Conservation (phyloP, 2,797 vertebrate species). For the Lates japonicus region DNA sequence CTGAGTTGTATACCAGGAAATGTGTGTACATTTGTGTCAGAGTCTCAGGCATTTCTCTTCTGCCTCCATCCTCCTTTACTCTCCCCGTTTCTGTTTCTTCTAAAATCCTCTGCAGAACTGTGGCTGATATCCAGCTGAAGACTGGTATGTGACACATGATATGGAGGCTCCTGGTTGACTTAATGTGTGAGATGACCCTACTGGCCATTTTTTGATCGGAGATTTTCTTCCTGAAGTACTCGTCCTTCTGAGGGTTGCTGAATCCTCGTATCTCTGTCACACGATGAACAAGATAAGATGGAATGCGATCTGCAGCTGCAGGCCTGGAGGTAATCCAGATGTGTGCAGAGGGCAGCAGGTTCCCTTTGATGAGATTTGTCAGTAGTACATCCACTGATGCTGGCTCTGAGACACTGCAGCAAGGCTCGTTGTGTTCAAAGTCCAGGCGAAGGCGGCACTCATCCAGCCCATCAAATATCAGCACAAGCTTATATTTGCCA, state of each 20-base stretch:
- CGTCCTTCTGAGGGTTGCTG: conserved; percentile 48
- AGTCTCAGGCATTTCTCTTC: conserved; percentile 43
- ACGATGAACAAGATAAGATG: conserved; percentile 5
- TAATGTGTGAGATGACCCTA: conserved; percentile 30
- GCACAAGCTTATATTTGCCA: conserved; percentile 33
- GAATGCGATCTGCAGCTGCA: conserved; percentile 43
- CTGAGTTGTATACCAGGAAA: conserved; percentile 37
- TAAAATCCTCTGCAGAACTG: conserved; percentile 44
- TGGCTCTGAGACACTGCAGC: neutral
- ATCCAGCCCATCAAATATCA: conserved; percentile 56
- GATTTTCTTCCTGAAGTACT: conserved; percentile 50
- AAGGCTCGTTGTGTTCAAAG: conserved; percentile 17
- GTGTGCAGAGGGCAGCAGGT: conserved; percentile 43
- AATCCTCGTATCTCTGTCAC: conserved; percentile 56
- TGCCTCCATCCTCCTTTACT: neutral
- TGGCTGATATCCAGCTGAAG: conserved; percentile 61
- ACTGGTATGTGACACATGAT: conserved; percentile 66
- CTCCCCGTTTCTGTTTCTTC: neutral
- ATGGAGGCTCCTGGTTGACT: conserved; percentile 45
- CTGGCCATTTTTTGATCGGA: conserved; percentile 33
- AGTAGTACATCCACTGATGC: conserved; percentile 29
- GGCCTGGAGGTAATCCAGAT: conserved; percentile 57
- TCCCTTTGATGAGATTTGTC: conserved; percentile 41
- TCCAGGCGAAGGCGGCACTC: conserved; percentile 43
- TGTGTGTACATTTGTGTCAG: conserved; percentile 56